These are phyloP conservation scores for Rhizoglyphus robini DNA, from an alignment of 1,140 invertebrate species.

Conservation along the genomic window DNA sequence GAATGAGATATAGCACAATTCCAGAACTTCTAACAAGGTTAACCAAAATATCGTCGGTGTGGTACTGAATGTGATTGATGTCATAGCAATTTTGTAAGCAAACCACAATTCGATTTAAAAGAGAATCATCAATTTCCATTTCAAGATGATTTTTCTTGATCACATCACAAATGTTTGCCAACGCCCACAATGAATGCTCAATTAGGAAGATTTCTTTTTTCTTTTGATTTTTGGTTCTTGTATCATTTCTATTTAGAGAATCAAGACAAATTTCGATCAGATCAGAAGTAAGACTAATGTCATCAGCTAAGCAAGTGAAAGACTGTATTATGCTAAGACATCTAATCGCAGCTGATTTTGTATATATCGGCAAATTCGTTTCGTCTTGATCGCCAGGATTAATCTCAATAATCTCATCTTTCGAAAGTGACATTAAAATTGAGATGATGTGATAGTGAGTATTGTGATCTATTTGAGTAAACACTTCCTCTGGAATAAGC, in stretches of 20 bases:
- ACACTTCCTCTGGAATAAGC: background rate
- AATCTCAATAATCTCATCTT: background rate
- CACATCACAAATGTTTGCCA: background rate
- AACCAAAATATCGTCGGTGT: slow-evolving; percentile 1
- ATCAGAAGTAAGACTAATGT: background rate
- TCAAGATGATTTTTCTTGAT: background rate
- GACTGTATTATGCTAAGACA: slow-evolving; percentile 11
- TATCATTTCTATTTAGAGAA: background rate
- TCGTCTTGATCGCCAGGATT: background rate
- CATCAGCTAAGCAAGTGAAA: background rate
- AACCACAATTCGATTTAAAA: background rate
- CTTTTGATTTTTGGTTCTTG: background rate
- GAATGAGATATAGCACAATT: background rate
- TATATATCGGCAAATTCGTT: background rate
- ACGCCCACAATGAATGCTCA: slow-evolving; percentile 3
- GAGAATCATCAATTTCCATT: background rate
- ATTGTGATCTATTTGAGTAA: background rate
- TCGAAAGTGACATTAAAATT: background rate
- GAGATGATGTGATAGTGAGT: background rate
- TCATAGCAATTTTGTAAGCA: background rate
- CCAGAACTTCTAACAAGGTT: background rate
- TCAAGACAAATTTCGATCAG: slow-evolving; percentile 6
- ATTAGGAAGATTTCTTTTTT: slow-evolving; percentile 9
- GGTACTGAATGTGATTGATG: background rate
- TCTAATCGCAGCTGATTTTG: slow-evolving; percentile 3